phyloP scores from a whole-genome alignment of 37 sponge, comb jelly and placozoan genomes.

The Aphrocallistes beatrix region DNA sequence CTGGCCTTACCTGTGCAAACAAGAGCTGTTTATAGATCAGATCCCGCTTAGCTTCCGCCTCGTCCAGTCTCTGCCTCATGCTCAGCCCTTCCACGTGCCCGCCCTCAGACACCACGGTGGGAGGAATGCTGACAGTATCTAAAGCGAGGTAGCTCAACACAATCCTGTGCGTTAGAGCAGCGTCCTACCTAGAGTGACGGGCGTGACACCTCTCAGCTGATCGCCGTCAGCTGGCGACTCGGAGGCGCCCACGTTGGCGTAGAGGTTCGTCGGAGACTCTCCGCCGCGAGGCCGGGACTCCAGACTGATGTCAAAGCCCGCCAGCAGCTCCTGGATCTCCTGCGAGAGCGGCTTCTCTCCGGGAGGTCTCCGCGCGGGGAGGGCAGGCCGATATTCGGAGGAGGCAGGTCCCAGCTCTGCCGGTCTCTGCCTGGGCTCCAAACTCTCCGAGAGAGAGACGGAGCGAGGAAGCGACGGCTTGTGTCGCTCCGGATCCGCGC shows the following conservation, averaged over 20 bases:
- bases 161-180: background rate
- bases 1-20: conserved; percentile 1
- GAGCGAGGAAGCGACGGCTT: background rate
- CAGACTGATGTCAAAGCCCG: background rate
- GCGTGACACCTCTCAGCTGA: background rate
- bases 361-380: background rate
- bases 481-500: background rate
- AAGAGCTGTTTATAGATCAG: background rate
- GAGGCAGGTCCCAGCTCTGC: background rate
- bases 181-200: background rate
- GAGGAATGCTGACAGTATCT: background rate
- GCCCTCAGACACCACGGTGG: background rate
- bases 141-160: background rate
- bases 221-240: background rate
- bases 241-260: background rate
- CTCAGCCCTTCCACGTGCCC: background rate
- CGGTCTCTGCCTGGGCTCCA: background rate
- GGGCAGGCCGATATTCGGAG: background rate
- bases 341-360: background rate
- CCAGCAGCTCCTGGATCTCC: conserved; percentile 8
- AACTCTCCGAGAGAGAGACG: conserved; percentile 1
- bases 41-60: background rate
- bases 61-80: no score
- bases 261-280: background rate
- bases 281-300: background rate